Conservation (phyloP, 2,113 vertebrate genomes). For the Dipodomys ordii region DNA sequence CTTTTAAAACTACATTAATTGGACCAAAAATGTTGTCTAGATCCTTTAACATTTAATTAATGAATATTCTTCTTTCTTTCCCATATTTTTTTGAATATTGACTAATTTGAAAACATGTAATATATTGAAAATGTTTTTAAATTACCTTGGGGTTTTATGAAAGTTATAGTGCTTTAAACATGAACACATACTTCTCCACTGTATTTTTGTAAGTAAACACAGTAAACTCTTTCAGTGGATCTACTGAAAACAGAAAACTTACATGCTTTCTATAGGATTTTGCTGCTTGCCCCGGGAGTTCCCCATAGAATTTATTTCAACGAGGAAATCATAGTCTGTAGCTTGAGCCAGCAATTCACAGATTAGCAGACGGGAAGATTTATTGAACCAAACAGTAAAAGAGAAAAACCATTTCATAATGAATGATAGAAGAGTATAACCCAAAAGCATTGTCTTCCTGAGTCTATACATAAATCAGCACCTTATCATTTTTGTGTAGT, state of each 20-base stretch:
- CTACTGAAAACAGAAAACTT: constrained; percentile 34
- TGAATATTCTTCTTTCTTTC: not conserved
- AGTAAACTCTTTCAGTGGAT: not conserved
- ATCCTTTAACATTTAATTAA: not conserved
- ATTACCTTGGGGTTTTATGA: not conserved
- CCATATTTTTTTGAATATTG: not conserved
- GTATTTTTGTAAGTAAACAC: not conserved
- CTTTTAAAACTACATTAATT: constrained; percentile 1
- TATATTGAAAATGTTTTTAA: not conserved
- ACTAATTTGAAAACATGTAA: not conserved
- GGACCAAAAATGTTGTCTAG: not conserved
- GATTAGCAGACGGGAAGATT: constrained; percentile 73
- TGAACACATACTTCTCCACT: not conserved
- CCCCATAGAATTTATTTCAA: constrained; percentile 46
- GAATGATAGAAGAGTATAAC: constrained; percentile 62
- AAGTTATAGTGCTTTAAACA: constrained; percentile 15
- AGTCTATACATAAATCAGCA: constrained; percentile 68
- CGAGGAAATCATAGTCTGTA: constrained; percentile 52
- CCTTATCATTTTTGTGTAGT: constrained; percentile 74
- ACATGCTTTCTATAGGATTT: not conserved
- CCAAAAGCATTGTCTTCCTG: constrained; percentile 58
- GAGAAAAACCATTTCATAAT: constrained; percentile 62
- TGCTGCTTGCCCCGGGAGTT: constrained; percentile 1
- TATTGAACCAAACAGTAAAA: constrained; percentile 71
- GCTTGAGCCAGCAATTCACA: constrained; percentile 63